A percentile compares a stretch with the other conserved stretches of the same genome.
Conservation (phyloP, 2,888 invertebrate genomes). For the Ctena decussata region DNA sequence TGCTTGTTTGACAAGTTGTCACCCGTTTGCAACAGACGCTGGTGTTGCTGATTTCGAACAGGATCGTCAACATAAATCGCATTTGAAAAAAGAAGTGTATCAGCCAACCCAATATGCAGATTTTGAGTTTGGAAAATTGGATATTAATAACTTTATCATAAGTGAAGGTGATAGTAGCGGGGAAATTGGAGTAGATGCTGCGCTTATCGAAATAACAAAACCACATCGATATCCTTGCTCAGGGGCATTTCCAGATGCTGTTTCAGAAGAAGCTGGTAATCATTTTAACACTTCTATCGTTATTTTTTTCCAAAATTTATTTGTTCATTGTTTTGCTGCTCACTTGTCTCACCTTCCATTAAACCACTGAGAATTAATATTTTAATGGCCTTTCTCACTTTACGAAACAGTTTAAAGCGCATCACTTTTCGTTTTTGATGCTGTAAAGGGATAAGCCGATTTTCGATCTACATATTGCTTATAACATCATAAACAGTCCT, state of each 20-base stretch:
- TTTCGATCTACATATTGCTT: too few species aligned
- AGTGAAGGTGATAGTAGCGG: neutral
- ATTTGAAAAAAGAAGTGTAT: neutral
- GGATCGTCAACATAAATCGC: neutral
- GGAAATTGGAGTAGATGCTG: neutral
- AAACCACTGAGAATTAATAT: too few species aligned
- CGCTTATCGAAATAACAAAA: too few species aligned
- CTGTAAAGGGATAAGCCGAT: too few species aligned
- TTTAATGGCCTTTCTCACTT: too few species aligned
- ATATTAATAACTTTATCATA: neutral
- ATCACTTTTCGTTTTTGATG: too few species aligned
- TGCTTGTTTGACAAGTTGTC: neutral
- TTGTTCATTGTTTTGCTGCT: too few species aligned
- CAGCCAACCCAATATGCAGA: neutral
- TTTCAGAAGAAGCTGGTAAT: neutral
- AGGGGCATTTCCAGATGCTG: neutral
- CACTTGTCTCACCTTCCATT: too few species aligned
- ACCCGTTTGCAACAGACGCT: neutral
- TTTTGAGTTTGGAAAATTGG: neutral
- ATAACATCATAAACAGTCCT: too few species aligned
- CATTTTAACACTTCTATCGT: neutral
- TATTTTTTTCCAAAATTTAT: neutral
- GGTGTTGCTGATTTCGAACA: neutral
- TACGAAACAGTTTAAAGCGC: too few species aligned
- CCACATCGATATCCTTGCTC: neutral